These are phyloP conservation scores for Melanostoma scalare DNA, from an alignment of 2,888 invertebrate genomes.

Conservation along the genomic window DNA sequence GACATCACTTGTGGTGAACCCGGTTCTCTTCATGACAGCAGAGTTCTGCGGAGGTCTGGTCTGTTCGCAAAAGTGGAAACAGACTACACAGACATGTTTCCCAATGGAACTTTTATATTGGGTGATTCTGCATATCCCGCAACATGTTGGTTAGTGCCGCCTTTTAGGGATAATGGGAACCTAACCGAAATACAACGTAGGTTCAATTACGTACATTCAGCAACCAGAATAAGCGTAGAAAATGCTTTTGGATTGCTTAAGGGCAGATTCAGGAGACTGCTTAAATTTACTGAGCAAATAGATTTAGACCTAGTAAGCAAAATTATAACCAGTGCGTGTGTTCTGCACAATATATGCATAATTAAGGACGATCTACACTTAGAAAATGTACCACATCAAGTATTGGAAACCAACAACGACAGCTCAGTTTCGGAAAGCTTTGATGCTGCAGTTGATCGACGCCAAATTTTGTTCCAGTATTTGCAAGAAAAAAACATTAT, in stretches of 20 bases:
- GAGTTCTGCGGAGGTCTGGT: conserved; percentile 39
- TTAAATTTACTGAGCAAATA: conserved; percentile 72
- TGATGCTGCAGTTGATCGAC: too few species aligned
- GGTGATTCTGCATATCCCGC: conserved; percentile 73
- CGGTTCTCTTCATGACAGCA: too few species aligned
- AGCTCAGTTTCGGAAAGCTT: too few species aligned
- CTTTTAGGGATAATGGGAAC: conserved; percentile 71
- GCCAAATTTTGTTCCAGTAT: too few species aligned
- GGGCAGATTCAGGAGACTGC: conserved; percentile 74
- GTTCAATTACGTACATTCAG: conserved; percentile 76
- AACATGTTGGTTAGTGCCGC: conserved; percentile 73
- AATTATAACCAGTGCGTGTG: conserved; percentile 44
- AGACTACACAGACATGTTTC: conserved; percentile 28
- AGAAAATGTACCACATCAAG: too few species aligned
- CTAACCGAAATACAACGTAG: conserved; percentile 69
- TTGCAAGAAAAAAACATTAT: too few species aligned
- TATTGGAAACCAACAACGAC: too few species aligned
- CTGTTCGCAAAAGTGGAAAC: conserved; percentile 23
- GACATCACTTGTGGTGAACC: too few species aligned
- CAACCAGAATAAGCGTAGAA: conserved; percentile 75
- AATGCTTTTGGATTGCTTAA: conserved; percentile 76
- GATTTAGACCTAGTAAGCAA: conserved; percentile 48
- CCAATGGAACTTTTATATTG: too few species aligned
- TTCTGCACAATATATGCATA: conserved; percentile 72
- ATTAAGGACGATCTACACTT: background rate